Percentiles rank a stretch among this genome's conserved stretches.
Evolutionary conservation across 2,888 invertebrate species (phyloP).

Genomic region (Hirtodrosophila cameraria): DNA sequence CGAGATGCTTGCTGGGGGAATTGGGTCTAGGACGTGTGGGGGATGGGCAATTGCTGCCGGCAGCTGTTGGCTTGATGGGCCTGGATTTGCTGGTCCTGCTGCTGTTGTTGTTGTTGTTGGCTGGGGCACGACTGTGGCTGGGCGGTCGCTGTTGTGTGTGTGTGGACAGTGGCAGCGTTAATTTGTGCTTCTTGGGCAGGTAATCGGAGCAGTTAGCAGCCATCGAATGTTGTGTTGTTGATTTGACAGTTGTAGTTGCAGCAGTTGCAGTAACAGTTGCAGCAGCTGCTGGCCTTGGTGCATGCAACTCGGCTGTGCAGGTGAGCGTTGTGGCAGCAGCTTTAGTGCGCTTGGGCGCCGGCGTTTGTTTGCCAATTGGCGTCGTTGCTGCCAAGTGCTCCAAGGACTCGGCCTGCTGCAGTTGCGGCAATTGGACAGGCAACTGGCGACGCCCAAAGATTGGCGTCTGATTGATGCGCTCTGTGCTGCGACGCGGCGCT

Average conservation of each 20-base stretch:
- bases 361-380: slow-evolving; percentile 23
- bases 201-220: slow-evolving; percentile 34
- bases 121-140: slow-evolving; percentile 8
- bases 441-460: slow-evolving; percentile 81
- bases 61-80: slow-evolving; percentile 11
- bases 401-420: slow-evolving; percentile 81
- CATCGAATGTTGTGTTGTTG: background rate
- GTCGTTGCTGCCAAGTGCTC: slow-evolving; percentile 75
- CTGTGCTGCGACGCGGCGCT: slow-evolving; percentile 49
- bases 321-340: slow-evolving; percentile 17
- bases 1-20: slow-evolving; percentile 63
- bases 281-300: background rate
- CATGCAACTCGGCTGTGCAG: slow-evolving; percentile 16
- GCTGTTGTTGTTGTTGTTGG: slow-evolving; percentile 4
- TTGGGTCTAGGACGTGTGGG: slow-evolving; percentile 49
- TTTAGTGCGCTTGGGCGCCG: slow-evolving; percentile 55
- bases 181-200: slow-evolving; percentile 61
- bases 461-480: slow-evolving; percentile 84
- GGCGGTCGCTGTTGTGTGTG: slow-evolving; percentile 2
- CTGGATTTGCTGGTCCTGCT: slow-evolving; percentile 25
- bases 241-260: background rate
- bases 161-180: slow-evolving; percentile 56
- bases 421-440: slow-evolving; percentile 38
- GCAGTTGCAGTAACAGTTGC: background rate
- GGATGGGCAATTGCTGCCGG: slow-evolving; percentile 30